phyloP scores from a whole-genome alignment of 2,797 vertebrate species.

The Malurus splendens region DNA sequence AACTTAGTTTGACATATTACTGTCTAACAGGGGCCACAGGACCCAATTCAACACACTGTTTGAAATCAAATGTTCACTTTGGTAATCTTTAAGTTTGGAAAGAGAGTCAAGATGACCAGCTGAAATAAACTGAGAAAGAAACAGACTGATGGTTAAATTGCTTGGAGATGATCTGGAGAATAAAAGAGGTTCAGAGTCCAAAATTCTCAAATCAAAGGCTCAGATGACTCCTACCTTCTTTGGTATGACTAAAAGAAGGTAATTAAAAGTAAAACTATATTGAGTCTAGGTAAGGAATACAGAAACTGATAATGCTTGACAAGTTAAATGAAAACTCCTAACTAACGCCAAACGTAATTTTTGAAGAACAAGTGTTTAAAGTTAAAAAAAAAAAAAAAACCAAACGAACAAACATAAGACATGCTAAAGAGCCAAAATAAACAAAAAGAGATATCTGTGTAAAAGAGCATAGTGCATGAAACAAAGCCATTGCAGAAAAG shows the following conservation, averaged over 20 bases:
- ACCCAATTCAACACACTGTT: not conserved
- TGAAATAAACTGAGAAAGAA: not conserved
- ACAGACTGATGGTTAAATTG: not conserved
- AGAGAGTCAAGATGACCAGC: not conserved
- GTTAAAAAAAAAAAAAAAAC: not conserved
- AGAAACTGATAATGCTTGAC: not conserved
- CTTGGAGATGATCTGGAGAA: not conserved
- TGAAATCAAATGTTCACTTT: not conserved
- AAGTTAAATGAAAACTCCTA: not conserved
- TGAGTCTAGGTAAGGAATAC: not conserved
- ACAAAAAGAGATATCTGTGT: not conserved
- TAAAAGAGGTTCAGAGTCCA: not conserved
- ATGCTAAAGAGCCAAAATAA: not conserved
- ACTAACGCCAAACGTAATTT: not conserved
- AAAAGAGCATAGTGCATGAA: not conserved
- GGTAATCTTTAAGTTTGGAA: not conserved
- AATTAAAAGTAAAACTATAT: not conserved
- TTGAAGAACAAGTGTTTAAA: not conserved
- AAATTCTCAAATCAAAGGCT: not conserved
- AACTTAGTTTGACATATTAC: not conserved
- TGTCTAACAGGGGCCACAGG: not conserved
- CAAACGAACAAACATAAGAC: not conserved
- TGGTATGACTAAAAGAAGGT: not conserved
- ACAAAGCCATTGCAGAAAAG: not conserved
- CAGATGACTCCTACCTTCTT: not conserved